These are phyloP conservation scores for Scleropages formosus DNA, from an alignment of 2,797 vertebrate species.

Conservation along the genomic window DNA sequence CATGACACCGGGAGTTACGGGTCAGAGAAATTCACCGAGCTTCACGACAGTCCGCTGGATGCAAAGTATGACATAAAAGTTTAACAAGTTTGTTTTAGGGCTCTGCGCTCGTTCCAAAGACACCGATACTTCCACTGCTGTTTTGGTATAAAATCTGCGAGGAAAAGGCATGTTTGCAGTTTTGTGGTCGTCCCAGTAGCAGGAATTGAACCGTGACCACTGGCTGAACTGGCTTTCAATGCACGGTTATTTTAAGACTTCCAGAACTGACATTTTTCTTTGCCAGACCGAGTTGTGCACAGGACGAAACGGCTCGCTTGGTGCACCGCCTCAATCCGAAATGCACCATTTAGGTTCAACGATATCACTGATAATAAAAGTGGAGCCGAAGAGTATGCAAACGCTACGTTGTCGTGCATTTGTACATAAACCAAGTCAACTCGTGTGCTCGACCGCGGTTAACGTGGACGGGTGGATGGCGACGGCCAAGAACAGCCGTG, in stretches of 20 bases:
- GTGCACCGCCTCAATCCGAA: not conserved
- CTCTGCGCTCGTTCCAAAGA: not conserved
- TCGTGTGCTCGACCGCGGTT: not conserved
- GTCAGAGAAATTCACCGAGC: not conserved
- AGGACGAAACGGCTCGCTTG: not conserved
- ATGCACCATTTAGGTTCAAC: not conserved
- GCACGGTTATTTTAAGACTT: not conserved
- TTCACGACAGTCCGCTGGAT: not conserved
- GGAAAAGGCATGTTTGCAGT: conserved; percentile 20
- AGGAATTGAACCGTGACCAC: conserved; percentile 2
- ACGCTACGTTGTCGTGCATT: not conserved
- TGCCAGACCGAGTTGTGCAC: not conserved
- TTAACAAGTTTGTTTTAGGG: not conserved
- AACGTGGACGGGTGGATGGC: not conserved
- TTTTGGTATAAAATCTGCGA: not conserved
- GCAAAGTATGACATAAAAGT: not conserved
- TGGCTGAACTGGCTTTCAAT: conserved; percentile 6
- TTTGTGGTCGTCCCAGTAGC: conserved; percentile 14
- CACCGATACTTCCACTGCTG: not conserved
- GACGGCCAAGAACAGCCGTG: not conserved
- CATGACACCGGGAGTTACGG: too few relatives aligned
- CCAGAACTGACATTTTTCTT: not conserved
- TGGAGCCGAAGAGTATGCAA: not conserved
- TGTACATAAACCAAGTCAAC: not conserved
- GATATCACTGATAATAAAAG: conserved; percentile 6